phyloP scores from a whole-genome alignment of 2,888 invertebrate genomes.

The Macaria liturata region DNA sequence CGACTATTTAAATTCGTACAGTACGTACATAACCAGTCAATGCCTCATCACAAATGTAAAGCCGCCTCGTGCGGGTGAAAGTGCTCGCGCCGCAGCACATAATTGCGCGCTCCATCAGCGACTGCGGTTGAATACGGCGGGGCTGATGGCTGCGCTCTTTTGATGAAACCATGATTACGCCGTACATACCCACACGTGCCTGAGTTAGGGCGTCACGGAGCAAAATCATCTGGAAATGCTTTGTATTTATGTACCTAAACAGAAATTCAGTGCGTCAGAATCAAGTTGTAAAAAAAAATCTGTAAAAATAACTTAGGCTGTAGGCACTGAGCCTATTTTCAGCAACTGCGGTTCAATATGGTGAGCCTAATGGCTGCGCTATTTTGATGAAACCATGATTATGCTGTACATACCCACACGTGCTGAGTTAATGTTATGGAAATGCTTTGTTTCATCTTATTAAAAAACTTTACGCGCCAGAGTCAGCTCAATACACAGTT shows the following conservation, averaged over 20 bases:
- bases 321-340: no score
- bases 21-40: conserved; percentile 8
- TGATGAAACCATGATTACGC: conserved; percentile 78
- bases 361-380: conserved; percentile 66
- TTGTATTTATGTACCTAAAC: no score
- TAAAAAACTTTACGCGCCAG: no score
- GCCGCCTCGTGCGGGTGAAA: conserved; percentile 41
- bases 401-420: no score
- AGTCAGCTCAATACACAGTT: no score
- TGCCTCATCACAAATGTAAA: conserved; percentile 27
- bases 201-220: conserved; percentile 5
- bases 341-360: conserved; percentile 63
- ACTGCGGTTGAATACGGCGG: conserved; percentile 62
- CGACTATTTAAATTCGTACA: no score
- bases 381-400: conserved; percentile 79
- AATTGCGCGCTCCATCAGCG: conserved; percentile 71
- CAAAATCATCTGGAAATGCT: conserved; percentile 41
- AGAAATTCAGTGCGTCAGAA: no score
- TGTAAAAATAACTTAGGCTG: no score
- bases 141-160: conserved; percentile 72
- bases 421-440: no score
- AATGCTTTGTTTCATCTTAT: no score
- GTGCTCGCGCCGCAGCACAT: conserved; percentile 51
- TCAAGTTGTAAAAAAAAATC: no score
- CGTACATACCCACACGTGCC: conserved; percentile 56